Evolutionary conservation across 2,888 invertebrate species (phyloP), one percentile per base, ranked within the genome.

Genomic region (Patella ulyssiponensis): DNA sequence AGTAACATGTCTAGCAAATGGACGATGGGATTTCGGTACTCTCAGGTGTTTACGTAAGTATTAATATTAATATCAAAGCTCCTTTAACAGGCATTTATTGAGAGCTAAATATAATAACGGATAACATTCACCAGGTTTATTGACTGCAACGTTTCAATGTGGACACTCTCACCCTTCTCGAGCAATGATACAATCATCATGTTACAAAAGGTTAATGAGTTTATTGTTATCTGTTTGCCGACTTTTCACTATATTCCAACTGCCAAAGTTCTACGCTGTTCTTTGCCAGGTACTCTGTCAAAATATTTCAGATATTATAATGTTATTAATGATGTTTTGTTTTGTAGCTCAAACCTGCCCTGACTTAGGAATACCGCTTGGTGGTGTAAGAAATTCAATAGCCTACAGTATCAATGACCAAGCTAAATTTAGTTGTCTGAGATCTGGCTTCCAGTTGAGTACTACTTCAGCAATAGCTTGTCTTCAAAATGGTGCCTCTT

Each of bases 1-100:
- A n/a, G 98, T 98, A 0, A 94, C 96, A 82, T 98, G 98, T 91
- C 96, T 96, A 92, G 95, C 95, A 0, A 97, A 97, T 88, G 97
- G 97, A 4, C 95, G 96, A 81, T 99, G 98, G 98, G 98, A 98
- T 93, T 98, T 98, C 90, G 98, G 98, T 27, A 97, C 98, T 90
- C 93, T 98, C 74, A 93, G 96, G 76, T 98, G 98, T 89, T 98
- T 98, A 93, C 98, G 91, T 90, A 79, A 74, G 79, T 80, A n/a
- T 75, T 74, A 23, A 15, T 70, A 23, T 20, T 51, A 17, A 51
- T 14, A 75, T 70, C 5, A 23, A n/a, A 33, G n/a, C 20, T 73
- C 12, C 14, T 14, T 7, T 7, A 51, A 44, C 0, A 27, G 27
- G 27, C 27, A 27, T 27, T 27, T 27, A 27, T 27, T 27, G 27